These are phyloP conservation scores for Ctenochaetus hawaiiensis DNA, from an alignment of 2,797 vertebrate genomes.

Conservation along the genomic window DNA sequence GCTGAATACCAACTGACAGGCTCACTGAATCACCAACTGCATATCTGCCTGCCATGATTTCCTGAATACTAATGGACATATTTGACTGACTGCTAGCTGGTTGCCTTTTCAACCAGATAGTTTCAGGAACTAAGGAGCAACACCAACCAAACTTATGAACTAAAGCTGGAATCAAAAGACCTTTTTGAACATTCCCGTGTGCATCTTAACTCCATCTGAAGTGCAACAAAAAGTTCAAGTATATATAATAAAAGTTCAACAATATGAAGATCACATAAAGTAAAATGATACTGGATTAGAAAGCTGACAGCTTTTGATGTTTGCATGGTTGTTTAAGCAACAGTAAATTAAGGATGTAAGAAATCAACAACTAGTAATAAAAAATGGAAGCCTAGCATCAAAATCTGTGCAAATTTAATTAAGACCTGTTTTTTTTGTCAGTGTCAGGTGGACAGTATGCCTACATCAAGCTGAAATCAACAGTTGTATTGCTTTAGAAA, in stretches of 20 bases:
- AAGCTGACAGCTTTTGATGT: neutral
- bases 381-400: too few relatives aligned
- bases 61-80: constrained; percentile 46
- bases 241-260: neutral
- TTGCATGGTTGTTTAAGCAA: neutral
- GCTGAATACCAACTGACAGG: constrained; percentile 54
- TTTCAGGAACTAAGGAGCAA: neutral
- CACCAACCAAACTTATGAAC: neutral
- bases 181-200: neutral
- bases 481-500: neutral
- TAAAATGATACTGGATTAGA: neutral
- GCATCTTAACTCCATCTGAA: neutral
- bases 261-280: neutral
- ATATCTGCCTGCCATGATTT: constrained; percentile 26
- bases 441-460: neutral
- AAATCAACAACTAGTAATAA: neutral
- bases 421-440: neutral
- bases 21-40: constrained; percentile 47
- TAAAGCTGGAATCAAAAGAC: neutral
- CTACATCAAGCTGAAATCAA: neutral
- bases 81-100: constrained; percentile 26
- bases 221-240: neutral
- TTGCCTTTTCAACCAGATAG: neutral
- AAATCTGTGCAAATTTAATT: neutral
- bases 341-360: too few relatives aligned